Evolutionary conservation across 2,797 vertebrate genomes (phyloP).

Genomic region (Todus mexicanus): DNA sequence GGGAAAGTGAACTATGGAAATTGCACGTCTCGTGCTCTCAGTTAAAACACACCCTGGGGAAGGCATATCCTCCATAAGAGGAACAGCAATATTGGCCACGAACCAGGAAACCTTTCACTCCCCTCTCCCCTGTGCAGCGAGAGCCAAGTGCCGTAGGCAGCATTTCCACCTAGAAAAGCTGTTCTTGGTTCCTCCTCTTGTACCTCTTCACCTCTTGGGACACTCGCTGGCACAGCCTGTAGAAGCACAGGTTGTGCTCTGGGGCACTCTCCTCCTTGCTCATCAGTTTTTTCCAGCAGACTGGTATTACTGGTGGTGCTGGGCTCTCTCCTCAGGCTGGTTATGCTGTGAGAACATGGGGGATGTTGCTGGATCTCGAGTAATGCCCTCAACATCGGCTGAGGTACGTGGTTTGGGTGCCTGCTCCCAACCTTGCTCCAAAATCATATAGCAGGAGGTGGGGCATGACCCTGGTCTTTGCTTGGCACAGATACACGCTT

Average conservation of each 20-base stretch:
- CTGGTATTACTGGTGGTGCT: not conserved
- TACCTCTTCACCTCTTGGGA: not conserved
- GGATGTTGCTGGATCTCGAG: not conserved
- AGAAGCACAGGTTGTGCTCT: not conserved
- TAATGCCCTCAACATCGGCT: not conserved
- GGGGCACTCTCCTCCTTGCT: not conserved
- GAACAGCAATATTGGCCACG: not conserved
- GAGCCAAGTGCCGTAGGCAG: not conserved
- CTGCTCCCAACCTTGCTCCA: not conserved
- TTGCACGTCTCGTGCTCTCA: not conserved
- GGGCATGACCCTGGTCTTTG: fast-evolving
- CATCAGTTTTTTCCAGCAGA: not conserved
- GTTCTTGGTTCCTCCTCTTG: not conserved
- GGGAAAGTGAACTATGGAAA: constrained; percentile 41
- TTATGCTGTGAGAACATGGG: not conserved
- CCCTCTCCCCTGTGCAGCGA: not conserved
- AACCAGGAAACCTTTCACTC: constrained; percentile 42
- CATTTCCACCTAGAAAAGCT: not conserved
- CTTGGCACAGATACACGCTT: fast-evolving
- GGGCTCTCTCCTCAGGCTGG: not conserved
- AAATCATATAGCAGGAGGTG: fast-evolving
- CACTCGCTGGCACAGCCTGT: not conserved
- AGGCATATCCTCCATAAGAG: constrained; percentile 33
- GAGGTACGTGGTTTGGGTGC: not conserved
- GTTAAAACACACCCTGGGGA: constrained; percentile 45